Evolutionary conservation across 2,888 invertebrate species (phyloP), one percentile per base, ranked within the genome.

Genomic region (Pollenia labialis): DNA sequence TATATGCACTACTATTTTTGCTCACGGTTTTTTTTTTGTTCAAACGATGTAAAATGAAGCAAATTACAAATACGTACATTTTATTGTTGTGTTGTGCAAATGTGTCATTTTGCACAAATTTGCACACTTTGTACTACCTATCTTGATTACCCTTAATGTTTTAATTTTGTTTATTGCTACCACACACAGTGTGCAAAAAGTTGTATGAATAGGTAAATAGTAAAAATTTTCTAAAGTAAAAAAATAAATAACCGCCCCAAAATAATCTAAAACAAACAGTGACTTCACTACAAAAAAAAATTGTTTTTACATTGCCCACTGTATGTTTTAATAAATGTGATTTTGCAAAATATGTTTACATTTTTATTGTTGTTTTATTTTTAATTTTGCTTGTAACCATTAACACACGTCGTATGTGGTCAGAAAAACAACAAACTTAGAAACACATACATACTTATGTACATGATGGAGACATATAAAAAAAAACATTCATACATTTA

Each of bases 341-440:
- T 66, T 40, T 32, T 52, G n/a, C 32, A 12, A 68, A 68, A 40
- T 69, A 16, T 52, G 68, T 40, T 69, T 50, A 32, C 8, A 50
- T 58, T 11, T 58, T 58, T 23, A 23, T 23, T 23, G 23, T 23
- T 42, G 7, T 32, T 60, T n/a, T 12, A 42, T 69, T 71, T 18
- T 58, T 23, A 46, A 44, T 62, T 32, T 14, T 62, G 62, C 10
- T 68, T 42, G 66, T 60, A 54, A 64, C 48, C 64, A 74, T 68
- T 81, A 58, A 66, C 72, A 81, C 71, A 40, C 32, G 44, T 64
- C 54, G 50, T 58, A 74, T 81, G 50, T 81, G 81, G 66, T 66
- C 81, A 52, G 69, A 69, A 69, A 42, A 54, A 16, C 18, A 76
- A 68, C 32, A 32, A 52, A 40, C 14, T 52, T 50, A 32, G 52